Percentiles rank a stretch among this genome's conserved stretches.
phyloP scores from a whole-genome alignment of 1,140 invertebrate species.

The Drosophila chauvacae region DNA sequence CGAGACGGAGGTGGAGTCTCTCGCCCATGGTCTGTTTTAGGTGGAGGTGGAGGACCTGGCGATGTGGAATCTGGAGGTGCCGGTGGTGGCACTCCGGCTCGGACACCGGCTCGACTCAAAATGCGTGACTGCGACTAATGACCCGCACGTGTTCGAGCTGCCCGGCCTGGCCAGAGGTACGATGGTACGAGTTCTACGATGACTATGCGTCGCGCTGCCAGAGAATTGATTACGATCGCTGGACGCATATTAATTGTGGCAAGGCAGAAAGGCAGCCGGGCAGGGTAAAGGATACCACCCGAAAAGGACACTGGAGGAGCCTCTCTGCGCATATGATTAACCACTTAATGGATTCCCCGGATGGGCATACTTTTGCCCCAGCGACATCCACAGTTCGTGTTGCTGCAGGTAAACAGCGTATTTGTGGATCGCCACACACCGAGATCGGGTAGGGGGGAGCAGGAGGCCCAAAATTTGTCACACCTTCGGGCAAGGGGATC shows the following conservation, averaged over 20 bases:
- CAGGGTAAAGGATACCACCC: conserved; percentile 67
- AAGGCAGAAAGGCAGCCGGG: conserved; percentile 45
- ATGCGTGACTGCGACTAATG: conserved; percentile 83
- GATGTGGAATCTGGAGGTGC: conserved; percentile 12
- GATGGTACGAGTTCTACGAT: conserved; percentile 29
- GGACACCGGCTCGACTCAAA: conserved; percentile 67
- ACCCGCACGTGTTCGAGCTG: conserved; percentile 78
- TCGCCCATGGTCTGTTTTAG: conserved; percentile 21
- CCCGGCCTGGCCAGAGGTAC: conserved; percentile 12
- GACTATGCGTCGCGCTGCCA: conserved; percentile 57
- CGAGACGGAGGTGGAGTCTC: conserved; percentile 54
- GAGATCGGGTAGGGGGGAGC: conserved; percentile 45
- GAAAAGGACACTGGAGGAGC: conserved; percentile 51
- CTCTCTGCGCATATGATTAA: conserved; percentile 78
- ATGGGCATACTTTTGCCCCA: conserved; percentile 35
- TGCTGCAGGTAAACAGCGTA: conserved; percentile 79
- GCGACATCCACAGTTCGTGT: conserved; percentile 60
- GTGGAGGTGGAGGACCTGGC: conserved; percentile 29
- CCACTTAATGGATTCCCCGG: conserved; percentile 74
- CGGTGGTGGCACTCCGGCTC: conserved; percentile 28
- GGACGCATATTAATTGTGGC: conserved; percentile 82
- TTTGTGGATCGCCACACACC: conserved; percentile 70
- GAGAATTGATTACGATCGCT: conserved; percentile 82
- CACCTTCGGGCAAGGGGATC: conserved; percentile 23
- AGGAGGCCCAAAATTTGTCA: conserved; percentile 70